phyloP scores from a whole-genome alignment of 2,113 vertebrate species.

The Brachyhypopomus occidentalis region DNA sequence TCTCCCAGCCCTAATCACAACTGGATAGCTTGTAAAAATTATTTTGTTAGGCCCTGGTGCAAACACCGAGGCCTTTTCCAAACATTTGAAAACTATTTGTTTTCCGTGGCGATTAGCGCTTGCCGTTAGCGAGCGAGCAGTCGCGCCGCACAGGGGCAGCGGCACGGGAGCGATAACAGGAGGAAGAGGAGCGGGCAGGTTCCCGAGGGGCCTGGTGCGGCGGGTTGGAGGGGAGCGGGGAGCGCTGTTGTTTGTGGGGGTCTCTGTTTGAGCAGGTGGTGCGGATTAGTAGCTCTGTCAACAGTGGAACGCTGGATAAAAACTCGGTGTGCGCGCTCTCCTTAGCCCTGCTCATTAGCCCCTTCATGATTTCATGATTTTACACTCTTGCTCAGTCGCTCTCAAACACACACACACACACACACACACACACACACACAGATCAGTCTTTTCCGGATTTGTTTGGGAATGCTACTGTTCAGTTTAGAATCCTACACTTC shows the following conservation, averaged over 20 bases:
- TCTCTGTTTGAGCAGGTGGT: slow-evolving; percentile 97
- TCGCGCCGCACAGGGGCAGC: slow-evolving; percentile 42
- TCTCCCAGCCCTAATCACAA: slow-evolving; percentile 81
- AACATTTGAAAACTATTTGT: slow-evolving; percentile 84
- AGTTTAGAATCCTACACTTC: background rate
- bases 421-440: slow-evolving; percentile 54
- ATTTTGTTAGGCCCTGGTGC: slow-evolving; percentile 83
- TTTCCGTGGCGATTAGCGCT: slow-evolving; percentile 76
- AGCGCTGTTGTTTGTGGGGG: slow-evolving; percentile 72
- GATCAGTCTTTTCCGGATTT: slow-evolving; percentile 24
- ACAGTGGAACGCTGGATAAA: slow-evolving; percentile 84
- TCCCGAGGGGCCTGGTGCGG: slow-evolving; percentile 69
- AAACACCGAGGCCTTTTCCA: slow-evolving; percentile 78
- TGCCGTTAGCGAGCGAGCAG: slow-evolving; percentile 46
- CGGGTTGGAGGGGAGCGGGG: slow-evolving; percentile 66
- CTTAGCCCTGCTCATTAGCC: slow-evolving; percentile 63
- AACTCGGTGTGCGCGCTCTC: slow-evolving; percentile 68
- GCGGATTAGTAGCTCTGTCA: slow-evolving; percentile 97
- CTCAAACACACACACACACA: slow-evolving; percentile 35
- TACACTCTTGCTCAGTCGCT: background rate
- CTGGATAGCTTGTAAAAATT: slow-evolving; percentile 84
- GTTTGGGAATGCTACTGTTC: background rate
- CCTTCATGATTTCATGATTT: slow-evolving; percentile 66
- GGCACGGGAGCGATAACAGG: slow-evolving; percentile 72
- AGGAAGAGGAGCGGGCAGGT: slow-evolving; percentile 65